A percentile compares a stretch with the other conserved stretches of the same genome.
These are phyloP conservation scores for Acanthochromis polyacanthus DNA, from an alignment of 2,113 vertebrate genomes.

Conservation along the genomic window DNA sequence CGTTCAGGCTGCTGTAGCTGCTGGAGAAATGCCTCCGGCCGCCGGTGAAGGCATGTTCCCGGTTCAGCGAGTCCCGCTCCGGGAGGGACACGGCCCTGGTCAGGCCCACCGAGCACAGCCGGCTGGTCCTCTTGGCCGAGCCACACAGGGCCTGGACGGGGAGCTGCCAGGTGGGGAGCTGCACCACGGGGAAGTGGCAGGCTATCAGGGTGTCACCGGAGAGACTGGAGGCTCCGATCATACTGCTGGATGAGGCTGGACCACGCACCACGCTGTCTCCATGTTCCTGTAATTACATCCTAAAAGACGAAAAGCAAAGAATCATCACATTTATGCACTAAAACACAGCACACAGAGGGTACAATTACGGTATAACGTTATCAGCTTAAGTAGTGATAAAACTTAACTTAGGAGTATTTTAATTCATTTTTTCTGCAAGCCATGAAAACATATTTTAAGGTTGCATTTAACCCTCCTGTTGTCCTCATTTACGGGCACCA, in stretches of 20 bases:
- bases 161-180: slow-evolving; percentile 89
- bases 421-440: neutral
- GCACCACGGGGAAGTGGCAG: slow-evolving; percentile 92
- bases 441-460: neutral
- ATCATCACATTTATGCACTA: too few species aligned
- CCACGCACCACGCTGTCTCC: slow-evolving; percentile 20
- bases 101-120: slow-evolving; percentile 85
- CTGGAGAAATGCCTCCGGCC: slow-evolving; percentile 84
- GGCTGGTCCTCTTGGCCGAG: slow-evolving; percentile 84
- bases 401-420: neutral
- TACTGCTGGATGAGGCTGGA: slow-evolving; percentile 61
- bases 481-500: too few species aligned
- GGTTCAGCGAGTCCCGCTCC: slow-evolving; percentile 86
- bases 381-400: neutral
- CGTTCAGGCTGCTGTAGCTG: slow-evolving; percentile 71
- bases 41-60: slow-evolving; percentile 85
- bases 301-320: too few species aligned
- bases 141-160: slow-evolving; percentile 87
- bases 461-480: too few species aligned
- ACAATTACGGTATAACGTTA: neutral
- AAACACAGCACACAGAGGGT: neutral
- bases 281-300: slow-evolving; percentile 30
- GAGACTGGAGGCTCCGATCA: slow-evolving; percentile 93
- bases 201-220: slow-evolving; percentile 94
- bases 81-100: slow-evolving; percentile 86